Percentiles rank a stretch among this genome's conserved stretches.
These are phyloP conservation scores for Butastur rufipennis DNA, from an alignment of 2,113 vertebrate species.

Conservation along the genomic window DNA sequence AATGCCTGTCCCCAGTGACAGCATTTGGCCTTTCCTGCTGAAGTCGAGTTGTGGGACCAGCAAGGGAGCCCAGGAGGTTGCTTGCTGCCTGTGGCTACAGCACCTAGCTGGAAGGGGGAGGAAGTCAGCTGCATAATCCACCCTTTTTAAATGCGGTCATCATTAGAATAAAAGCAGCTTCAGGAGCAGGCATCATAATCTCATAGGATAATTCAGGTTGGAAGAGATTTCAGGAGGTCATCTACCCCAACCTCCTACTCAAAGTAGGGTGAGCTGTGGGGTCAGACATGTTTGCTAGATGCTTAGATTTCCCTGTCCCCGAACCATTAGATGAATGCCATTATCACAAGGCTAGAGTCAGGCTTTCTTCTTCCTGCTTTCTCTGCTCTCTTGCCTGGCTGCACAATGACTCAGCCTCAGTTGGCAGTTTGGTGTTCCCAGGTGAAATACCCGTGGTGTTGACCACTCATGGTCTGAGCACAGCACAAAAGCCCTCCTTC, in stretches of 20 bases:
- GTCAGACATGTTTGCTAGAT: neutral
- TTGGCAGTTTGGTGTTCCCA: neutral
- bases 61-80: neutral
- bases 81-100: neutral
- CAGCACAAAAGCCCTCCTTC: neutral
- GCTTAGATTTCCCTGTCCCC: neutral
- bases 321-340: neutral
- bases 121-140: neutral
- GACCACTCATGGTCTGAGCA: neutral
- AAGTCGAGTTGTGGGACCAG: neutral
- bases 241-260: neutral
- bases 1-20: neutral
- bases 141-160: neutral
- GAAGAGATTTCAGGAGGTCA: neutral
- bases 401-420: neutral
- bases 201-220: neutral
- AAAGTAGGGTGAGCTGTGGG: neutral
- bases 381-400: neutral
- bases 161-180: neutral
- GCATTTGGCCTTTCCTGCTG: neutral
- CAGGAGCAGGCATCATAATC: neutral
- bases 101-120: neutral
- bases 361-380: neutral
- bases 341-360: neutral
- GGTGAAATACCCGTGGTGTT: neutral